phyloP scores from a whole-genome alignment of 30 jellyfish, hydroid and myxozoan genomes.

The Turritopsis rubra region DNA sequence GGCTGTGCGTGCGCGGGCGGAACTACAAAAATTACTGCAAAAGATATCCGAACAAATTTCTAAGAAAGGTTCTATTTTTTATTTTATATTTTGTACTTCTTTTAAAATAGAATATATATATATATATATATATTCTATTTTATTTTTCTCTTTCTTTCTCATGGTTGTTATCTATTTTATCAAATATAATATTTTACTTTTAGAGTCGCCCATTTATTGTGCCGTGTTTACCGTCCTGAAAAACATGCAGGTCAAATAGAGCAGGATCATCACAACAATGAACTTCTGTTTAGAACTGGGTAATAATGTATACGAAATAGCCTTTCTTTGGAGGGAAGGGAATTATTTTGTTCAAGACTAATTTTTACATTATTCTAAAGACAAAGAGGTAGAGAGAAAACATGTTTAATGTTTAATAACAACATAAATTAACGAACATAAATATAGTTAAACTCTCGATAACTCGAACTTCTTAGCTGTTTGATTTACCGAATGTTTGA shows the following conservation, averaged over 20 bases:
- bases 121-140: background rate
- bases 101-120: background rate
- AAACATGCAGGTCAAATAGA: conserved; percentile 21
- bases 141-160: background rate
- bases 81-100: background rate
- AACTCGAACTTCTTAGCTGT: no score
- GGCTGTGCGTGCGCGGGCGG: conserved; percentile 83
- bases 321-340: no score
- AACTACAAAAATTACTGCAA: conserved; percentile 38
- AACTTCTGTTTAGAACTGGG: background rate
- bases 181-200: background rate
- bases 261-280: background rate
- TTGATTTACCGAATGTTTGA: no score
- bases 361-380: no score
- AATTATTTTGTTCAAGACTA: no score
- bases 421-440: no score
- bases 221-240: conserved; percentile 19
- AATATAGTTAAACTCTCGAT: no score
- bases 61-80: conserved; percentile 45
- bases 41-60: conserved; percentile 53
- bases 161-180: background rate
- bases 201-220: conserved; percentile 50
- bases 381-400: no score
- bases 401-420: no score
- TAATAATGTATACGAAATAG: no score